These are phyloP conservation scores for Dallia pectoralis DNA, from an alignment of 2,797 vertebrate species.

Conservation along the genomic window DNA sequence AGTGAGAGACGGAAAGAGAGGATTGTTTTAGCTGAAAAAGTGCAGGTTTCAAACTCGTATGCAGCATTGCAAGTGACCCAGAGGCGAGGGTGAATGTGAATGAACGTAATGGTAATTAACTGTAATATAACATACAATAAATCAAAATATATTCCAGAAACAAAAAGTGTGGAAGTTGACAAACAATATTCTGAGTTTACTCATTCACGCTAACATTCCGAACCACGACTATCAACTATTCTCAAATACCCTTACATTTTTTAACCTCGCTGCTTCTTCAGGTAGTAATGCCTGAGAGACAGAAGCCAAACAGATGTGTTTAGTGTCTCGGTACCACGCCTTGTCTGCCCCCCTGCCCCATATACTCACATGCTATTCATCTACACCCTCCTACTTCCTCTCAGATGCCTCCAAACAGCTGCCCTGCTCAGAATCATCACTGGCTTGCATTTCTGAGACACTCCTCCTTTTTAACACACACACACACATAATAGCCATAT, in stretches of 20 bases:
- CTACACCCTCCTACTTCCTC: conserved; percentile 13
- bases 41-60: no score
- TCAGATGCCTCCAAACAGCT: neutral
- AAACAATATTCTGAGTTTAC: neutral
- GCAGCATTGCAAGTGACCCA: no score
- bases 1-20: neutral
- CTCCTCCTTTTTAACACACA: neutral
- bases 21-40: no score
- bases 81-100: neutral
- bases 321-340: neutral
- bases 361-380: neutral
- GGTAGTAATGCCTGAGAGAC: conserved; percentile 8
- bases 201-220: neutral
- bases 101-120: neutral
- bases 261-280: neutral
- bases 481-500: conserved; percentile 1
- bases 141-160: neutral
- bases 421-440: neutral
- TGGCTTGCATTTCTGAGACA: neutral
- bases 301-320: conserved; percentile 20
- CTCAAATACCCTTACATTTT: neutral
- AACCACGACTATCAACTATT: neutral
- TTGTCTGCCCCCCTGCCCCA: neutral
- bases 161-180: neutral
- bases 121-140: neutral